Conservation (phyloP, 2,113 vertebrate species). For the Lota lota region DNA sequence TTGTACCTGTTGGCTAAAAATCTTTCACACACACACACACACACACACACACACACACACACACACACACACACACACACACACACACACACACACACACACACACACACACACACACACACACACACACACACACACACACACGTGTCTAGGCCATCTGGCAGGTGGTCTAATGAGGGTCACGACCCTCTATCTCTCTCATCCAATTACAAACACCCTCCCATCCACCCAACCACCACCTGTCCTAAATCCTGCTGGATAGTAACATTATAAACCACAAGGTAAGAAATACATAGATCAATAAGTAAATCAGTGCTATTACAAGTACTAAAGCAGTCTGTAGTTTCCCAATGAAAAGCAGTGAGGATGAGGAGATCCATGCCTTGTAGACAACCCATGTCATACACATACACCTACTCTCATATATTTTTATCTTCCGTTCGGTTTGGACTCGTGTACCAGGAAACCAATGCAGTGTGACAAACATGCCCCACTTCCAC, state of each 20-base stretch:
- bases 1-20: too few species aligned
- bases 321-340: too few species aligned
- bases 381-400: too few species aligned
- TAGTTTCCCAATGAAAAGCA: too few species aligned
- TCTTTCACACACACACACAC: not conserved
- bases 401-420: too few species aligned
- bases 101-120: not conserved
- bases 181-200: constrained; percentile 44
- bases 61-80: not conserved
- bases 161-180: constrained; percentile 63
- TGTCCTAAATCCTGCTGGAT: not conserved
- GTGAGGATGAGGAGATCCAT: too few species aligned
- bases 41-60: not conserved
- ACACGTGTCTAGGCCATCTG: constrained; percentile 50
- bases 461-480: not conserved
- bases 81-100: constrained; percentile 5
- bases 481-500: not conserved
- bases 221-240: constrained; percentile 20
- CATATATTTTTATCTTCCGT: not conserved
- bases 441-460: not conserved
- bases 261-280: too few species aligned
- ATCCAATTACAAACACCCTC: constrained; percentile 18
- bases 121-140: constrained; percentile 7
- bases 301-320: too few species aligned
- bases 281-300: too few species aligned